These are phyloP conservation scores for Ascidia mentula DNA, from an alignment of 23 tunicate genomes.

Conservation along the genomic window DNA sequence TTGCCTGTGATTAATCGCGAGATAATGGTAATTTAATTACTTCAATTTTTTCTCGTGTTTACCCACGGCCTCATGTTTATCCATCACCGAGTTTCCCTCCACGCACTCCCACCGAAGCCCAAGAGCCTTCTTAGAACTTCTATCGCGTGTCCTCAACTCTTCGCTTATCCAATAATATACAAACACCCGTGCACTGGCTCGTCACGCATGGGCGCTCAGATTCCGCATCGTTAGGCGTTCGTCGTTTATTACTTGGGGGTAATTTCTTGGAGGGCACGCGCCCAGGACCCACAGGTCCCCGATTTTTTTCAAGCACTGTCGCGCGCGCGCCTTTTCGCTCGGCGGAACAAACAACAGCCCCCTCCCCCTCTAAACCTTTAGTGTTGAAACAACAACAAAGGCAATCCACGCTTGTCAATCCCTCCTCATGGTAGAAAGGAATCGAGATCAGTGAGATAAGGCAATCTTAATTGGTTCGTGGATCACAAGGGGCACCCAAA, in stretches of 20 bases:
- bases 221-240: not conserved
- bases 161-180: not conserved
- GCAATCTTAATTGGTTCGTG: not conserved
- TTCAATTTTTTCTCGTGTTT: not conserved
- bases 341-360: not conserved
- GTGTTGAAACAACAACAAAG: constrained; percentile 2
- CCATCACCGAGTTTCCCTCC: not conserved
- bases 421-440: not conserved
- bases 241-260: constrained; percentile 6
- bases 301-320: not conserved
- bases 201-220: not conserved
- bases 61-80: not conserved
- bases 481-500: not conserved
- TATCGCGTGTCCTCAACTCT: not conserved
- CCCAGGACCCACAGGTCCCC: not conserved
- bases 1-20: not conserved
- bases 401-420: constrained; percentile 1
- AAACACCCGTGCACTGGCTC: not conserved
- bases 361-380: not conserved
- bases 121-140: not conserved
- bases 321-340: not conserved
- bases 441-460: not conserved
- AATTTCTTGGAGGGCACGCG: not conserved
- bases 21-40: constrained; percentile 1
- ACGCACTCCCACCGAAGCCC: too few relatives aligned